Evolutionary conservation across 2,888 invertebrate genomes (phyloP), one percentile per base, ranked within the genome.

Genomic region (Trissolcus brochymenae): DNA sequence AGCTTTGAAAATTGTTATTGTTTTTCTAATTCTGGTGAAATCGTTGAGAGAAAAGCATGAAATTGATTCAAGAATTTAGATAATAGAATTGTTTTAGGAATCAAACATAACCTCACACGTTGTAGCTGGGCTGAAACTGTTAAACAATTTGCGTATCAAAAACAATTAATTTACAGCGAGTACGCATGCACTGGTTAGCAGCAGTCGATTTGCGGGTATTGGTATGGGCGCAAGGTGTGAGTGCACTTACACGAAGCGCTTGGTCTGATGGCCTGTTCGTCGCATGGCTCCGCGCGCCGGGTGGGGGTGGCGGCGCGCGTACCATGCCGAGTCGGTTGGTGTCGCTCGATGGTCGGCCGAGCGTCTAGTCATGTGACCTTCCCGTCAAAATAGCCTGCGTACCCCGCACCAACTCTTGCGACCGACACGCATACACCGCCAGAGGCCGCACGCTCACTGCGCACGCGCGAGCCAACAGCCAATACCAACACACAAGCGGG

Each of bases 321-420:
- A 57, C 64, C 55, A 70, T 60, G 77, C 14, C 67, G 74, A 60
- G 68, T 55, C 54, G 53, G 62, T 66, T 51, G 60, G 72, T 66
- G 74, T 67, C 64, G 62, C 67, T 73, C 81, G 83, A 81, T 84
- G 82, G 84, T 84, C 85, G 86, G 83, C 84, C 82, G 84, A 89
- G 89, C 90, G 90, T 89, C 91, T 90, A 89, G 92, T 93, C 93
- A 93, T 93, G 93, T 93, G 94, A 93, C 93, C 93, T 94, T 93
- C 93, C 94, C 93, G 94, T 94, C 94, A 94, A 93, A 94, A 94
- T 94, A 94, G 92, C 92, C 91, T 83, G 80, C 82, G 83, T 82
- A 83, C 78, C 80, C 77, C 62, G 82, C 76, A 76, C 61, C 74
- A 74, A 65, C 43, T 78, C 51, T 50, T 40, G 29, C 64, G 43